Evolutionary conservation across 2,888 invertebrate genomes (phyloP), one percentile per base, ranked within the genome.

Genomic region (Plemyria rubiginata): DNA sequence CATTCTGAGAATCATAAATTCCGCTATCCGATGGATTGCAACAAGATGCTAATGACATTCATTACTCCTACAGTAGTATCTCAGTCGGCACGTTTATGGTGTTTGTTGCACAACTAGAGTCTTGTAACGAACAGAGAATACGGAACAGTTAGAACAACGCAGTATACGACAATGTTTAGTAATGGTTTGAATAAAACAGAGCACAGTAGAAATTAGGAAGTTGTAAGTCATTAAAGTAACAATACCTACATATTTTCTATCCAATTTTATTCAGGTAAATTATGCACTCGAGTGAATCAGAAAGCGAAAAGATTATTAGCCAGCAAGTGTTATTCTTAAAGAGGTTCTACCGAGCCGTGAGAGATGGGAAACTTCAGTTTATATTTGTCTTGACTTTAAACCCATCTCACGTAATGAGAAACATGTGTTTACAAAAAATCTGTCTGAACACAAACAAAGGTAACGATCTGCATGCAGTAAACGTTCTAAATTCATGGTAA

Each of bases 261-360:
- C 11, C 29, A 54, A 11, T 38, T 38, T 11, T 49, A 66, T 60
- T 41, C 54, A 54, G 57, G 36, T 12, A 61, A 54, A 65, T 64
- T 60, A 67, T 61, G 60, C 65, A 60, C 53, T 59, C 65, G 60
- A 66, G 57, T 62, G 67, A 60, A 71, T 69, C 63, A 70, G 67
- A 74, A 73, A 74, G 68, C 61, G 68, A 74, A 73, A 68, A 67
- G 13, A 62, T 62, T 52, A 36, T 22, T 51, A 32, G 15, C 13
- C 29, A 51, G 12, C 46, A 28, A 60, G 38, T 61, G 38, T 38
- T 38, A 22, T 60, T 45, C n/a, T 36, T 52, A 32, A 22, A 51
- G 41, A 38, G 11, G 36, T 38, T 38, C 8, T 38, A 38, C 11
- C 36, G 9, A 38, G 36, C 36, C 11, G 11, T 8, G 36, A 38